Percentiles rank a stretch among this genome's conserved stretches.
Conservation (phyloP, 2,888 invertebrate genomes). For the Branchinecta sandiegonensis region DNA sequence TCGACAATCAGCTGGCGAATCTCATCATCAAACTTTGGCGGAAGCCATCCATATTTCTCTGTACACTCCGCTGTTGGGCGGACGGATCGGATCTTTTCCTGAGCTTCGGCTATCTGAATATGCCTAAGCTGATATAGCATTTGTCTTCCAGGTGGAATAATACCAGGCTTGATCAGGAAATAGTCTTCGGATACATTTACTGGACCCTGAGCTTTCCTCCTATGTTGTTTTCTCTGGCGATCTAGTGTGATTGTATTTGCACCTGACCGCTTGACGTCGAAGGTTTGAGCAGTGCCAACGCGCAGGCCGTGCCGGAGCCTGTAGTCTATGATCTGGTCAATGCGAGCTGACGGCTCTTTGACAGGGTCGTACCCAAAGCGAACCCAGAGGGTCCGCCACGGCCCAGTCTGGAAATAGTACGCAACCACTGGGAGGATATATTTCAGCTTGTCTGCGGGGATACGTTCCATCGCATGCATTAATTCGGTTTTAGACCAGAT, state of each 20-base stretch:
- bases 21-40: conserved; percentile 49
- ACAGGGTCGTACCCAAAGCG: conserved; percentile 82
- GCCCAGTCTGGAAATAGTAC: conserved; percentile 73
- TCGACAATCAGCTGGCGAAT: conserved; percentile 57
- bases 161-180: conserved; percentile 51
- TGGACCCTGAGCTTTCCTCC: conserved; percentile 23
- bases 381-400: conserved; percentile 84
- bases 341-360: conserved; percentile 53
- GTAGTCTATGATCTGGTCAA: conserved; percentile 26
- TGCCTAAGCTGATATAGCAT: conserved; percentile 71
- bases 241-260: background rate
- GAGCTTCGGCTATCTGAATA: conserved; percentile 59
- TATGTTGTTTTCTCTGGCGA: conserved; percentile 19
- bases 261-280: conserved; percentile 29
- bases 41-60: conserved; percentile 62
- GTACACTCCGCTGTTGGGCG: conserved; percentile 49
- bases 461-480: conserved; percentile 46
- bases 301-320: conserved; percentile 27
- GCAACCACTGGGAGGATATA: conserved; percentile 65
- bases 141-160: conserved; percentile 64
- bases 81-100: conserved; percentile 52
- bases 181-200: conserved; percentile 34
- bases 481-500: conserved; percentile 75
- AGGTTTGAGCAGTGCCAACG: background rate
- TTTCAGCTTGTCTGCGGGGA: conserved; percentile 47